phyloP scores from a whole-genome alignment of 2,797 vertebrate genomes.

The Nannoperca obscura region DNA sequence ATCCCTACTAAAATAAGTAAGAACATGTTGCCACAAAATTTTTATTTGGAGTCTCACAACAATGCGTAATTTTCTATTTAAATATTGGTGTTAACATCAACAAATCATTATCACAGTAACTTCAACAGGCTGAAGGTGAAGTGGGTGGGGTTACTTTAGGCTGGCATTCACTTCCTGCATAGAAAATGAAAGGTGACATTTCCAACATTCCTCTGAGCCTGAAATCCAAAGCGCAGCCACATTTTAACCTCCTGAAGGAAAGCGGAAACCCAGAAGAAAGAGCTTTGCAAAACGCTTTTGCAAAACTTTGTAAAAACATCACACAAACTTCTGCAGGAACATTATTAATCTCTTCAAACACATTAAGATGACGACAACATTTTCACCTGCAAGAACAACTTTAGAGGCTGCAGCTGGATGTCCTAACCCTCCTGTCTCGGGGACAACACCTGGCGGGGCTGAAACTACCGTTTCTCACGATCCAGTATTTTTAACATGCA shows the following conservation, averaged over 20 bases:
- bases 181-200: background rate
- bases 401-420: constrained; percentile 1
- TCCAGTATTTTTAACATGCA: constrained; percentile 31
- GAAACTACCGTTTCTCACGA: constrained; percentile 29
- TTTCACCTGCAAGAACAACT: background rate
- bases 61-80: too few relatives aligned
- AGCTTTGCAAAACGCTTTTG: background rate
- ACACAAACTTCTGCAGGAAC: background rate
- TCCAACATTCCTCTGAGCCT: background rate
- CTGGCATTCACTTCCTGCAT: background rate
- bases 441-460: background rate
- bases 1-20: background rate
- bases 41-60: too few relatives aligned
- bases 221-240: background rate
- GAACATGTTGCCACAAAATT: background rate
- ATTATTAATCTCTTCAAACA: background rate
- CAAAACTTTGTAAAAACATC: background rate
- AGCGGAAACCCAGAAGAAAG: background rate
- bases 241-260: background rate
- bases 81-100: background rate
- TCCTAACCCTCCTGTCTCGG: background rate
- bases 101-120: background rate
- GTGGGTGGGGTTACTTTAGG: background rate
- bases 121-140: too few relatives aligned
- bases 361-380: background rate